These are phyloP conservation scores for Glandiceps talaboti DNA, from an alignment of 53 echinoderm and acorn worm species.

Conservation along the genomic window DNA sequence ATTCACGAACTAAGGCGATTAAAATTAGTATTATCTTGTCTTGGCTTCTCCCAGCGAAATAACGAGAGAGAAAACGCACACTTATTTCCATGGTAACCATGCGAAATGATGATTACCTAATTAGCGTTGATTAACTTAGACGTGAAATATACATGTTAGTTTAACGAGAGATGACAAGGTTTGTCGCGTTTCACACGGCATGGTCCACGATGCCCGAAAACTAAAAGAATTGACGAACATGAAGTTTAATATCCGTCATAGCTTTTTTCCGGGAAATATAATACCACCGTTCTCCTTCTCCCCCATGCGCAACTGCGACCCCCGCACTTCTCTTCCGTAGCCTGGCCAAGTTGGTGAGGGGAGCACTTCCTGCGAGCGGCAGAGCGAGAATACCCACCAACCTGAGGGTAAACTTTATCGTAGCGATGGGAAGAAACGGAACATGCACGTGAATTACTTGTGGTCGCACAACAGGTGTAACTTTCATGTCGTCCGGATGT, in stretches of 20 bases:
- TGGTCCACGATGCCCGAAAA: neutral
- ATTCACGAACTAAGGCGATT: too few relatives aligned
- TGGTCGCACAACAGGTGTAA: neutral
- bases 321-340: neutral
- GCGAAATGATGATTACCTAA: too few relatives aligned
- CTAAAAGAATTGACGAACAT: neutral
- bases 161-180: too few relatives aligned
- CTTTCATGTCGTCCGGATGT: neutral
- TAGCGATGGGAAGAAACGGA: neutral
- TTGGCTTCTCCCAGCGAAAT: too few relatives aligned
- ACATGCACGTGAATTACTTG: neutral
- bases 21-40: too few relatives aligned
- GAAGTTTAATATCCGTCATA: neutral
- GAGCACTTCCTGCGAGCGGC: too few relatives aligned
- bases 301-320: neutral
- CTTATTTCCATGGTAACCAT: too few relatives aligned
- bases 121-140: too few relatives aligned
- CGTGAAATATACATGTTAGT: too few relatives aligned
- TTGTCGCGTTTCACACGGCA: too few relatives aligned
- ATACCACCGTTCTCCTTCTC: neutral
- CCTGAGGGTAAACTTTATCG: neutral
- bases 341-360: neutral
- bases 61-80: too few relatives aligned
- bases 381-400: too few relatives aligned
- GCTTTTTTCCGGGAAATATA: neutral